These are phyloP conservation scores for Hydrochoerus hydrochaeris DNA, from an alignment of 2,113 vertebrate genomes.

Conservation along the genomic window DNA sequence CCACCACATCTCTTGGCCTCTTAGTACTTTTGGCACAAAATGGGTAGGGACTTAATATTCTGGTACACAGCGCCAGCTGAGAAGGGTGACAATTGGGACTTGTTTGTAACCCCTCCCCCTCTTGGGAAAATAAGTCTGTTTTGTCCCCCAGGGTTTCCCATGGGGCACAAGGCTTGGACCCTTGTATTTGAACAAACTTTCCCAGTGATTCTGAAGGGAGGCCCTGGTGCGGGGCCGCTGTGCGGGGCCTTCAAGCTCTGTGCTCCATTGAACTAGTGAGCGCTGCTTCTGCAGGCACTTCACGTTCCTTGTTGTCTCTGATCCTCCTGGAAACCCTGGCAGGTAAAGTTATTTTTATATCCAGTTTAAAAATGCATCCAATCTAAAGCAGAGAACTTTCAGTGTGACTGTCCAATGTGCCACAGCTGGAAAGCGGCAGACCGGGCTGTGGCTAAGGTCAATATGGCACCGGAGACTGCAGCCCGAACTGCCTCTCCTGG, in stretches of 20 bases:
- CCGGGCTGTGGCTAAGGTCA: not conserved
- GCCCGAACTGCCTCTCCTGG: not conserved
- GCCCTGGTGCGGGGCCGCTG: not conserved
- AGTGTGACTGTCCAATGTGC: not conserved
- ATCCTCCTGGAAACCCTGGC: not conserved
- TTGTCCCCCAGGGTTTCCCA: not conserved
- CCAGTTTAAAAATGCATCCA: not conserved
- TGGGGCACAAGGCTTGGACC: not conserved
- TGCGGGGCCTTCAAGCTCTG: not conserved
- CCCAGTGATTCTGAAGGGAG: not conserved
- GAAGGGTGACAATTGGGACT: not conserved
- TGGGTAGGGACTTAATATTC: constrained; percentile 31
- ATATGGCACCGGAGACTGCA: accelerated
- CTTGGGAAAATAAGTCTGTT: constrained; percentile 41
- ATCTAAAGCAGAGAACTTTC: not conserved
- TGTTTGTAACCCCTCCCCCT: not conserved
- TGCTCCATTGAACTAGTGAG: accelerated
- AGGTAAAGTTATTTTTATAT: not conserved
- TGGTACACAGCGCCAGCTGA: not conserved
- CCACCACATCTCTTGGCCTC: not conserved
- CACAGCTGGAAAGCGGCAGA: not conserved
- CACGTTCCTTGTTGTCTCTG: not conserved
- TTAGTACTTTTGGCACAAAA: constrained; percentile 15
- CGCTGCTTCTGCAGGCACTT: not conserved
- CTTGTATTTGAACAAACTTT: constrained; percentile 14